These are phyloP conservation scores for Staurois parvus DNA, from an alignment of 2,797 vertebrate genomes.

Conservation along the genomic window DNA sequence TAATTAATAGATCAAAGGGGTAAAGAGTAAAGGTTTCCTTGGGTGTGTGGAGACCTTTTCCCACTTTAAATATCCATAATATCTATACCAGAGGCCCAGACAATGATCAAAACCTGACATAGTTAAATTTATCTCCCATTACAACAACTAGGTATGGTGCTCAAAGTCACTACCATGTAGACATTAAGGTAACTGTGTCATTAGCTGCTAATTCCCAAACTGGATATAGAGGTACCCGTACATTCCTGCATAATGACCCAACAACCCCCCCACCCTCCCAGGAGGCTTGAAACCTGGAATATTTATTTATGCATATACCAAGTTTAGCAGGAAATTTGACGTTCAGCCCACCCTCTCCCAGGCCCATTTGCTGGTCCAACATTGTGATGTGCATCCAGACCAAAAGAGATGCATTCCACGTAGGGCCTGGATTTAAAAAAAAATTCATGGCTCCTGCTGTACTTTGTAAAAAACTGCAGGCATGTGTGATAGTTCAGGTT, in stretches of 20 bases:
- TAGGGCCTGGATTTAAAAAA: too few relatives aligned
- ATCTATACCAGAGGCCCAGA: not conserved
- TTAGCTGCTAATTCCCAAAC: too few relatives aligned
- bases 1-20: not conserved
- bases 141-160: too few relatives aligned
- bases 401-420: not conserved
- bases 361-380: not conserved
- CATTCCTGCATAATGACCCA: not conserved
- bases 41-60: not conserved
- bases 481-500: not conserved
- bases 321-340: not conserved
- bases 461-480: too few relatives aligned
- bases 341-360: not conserved
- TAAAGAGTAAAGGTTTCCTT: not conserved
- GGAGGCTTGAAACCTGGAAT: not conserved
- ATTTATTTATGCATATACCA: not conserved
- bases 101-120: not conserved
- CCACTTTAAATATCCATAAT: not conserved
- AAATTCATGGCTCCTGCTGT: too few relatives aligned
- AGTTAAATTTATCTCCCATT: too few relatives aligned
- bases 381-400: not conserved
- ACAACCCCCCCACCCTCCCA: too few relatives aligned
- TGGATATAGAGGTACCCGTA: not conserved
- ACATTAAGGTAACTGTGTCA: not conserved
- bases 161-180: not conserved